Evolutionary conservation across 2,113 vertebrate species (phyloP).

Genomic region (Meriones unguiculatus): DNA sequence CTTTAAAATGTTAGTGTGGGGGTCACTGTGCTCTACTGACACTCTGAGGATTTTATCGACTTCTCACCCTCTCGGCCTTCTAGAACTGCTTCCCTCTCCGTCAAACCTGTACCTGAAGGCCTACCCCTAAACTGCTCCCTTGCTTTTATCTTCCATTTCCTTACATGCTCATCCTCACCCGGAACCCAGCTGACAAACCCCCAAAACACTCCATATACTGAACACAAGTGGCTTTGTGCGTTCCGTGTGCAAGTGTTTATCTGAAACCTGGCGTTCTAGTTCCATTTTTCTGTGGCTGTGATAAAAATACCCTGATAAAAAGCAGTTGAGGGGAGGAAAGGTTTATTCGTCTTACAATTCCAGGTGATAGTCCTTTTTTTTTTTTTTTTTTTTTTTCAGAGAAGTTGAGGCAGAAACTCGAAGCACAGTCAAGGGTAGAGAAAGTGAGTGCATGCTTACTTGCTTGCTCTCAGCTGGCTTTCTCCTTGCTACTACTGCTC

Average conservation of each 20-base stretch:
- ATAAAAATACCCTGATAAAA: not conserved
- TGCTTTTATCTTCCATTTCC: not conserved
- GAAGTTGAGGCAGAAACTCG: not conserved
- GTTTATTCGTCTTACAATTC: not conserved
- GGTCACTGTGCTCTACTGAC: not conserved
- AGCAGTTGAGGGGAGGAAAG: not conserved
- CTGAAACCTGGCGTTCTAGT: not conserved
- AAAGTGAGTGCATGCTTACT: not conserved
- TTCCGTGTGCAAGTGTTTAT: not conserved
- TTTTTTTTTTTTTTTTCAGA: not conserved
- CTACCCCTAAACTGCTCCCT: not conserved
- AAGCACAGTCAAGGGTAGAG: not conserved
- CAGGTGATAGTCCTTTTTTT: not conserved
- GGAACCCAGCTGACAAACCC: not conserved
- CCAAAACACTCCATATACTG: not conserved
- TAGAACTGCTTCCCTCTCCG: not conserved
- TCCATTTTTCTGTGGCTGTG: not conserved
- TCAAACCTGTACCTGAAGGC: not conserved
- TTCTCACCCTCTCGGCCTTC: not conserved
- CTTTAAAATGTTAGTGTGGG: not conserved
- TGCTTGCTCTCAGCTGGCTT: not conserved
- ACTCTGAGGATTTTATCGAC: not conserved
- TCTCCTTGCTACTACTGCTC: not conserved
- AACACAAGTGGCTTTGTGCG: not conserved
- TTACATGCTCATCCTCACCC: constrained; percentile 15